Conservation (phyloP, 2,797 vertebrate species). For the Sebastes jordani region DNA sequence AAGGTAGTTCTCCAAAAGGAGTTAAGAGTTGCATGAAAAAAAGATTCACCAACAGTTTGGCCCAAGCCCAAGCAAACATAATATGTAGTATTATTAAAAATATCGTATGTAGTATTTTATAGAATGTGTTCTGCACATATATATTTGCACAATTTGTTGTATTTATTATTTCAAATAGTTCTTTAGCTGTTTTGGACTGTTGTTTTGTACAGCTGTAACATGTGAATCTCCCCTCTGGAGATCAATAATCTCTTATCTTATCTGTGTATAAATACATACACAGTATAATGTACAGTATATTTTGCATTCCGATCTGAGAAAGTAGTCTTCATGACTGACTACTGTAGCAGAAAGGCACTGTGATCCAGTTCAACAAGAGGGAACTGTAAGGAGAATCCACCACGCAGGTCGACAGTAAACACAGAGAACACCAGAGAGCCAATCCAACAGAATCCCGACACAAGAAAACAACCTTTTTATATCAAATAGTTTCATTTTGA, state of each 20-base stretch:
- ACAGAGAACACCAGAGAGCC: constrained; percentile 66
- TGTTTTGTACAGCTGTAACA: not conserved
- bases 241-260: not conserved
- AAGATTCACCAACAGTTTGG: constrained; percentile 27
- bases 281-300: not conserved
- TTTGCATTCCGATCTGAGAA: not conserved
- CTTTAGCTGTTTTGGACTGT: not conserved
- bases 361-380: constrained; percentile 48
- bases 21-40: constrained; percentile 27
- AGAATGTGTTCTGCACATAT: not conserved
- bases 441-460: constrained; percentile 72
- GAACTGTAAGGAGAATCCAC: constrained; percentile 69
- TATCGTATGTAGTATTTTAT: not conserved
- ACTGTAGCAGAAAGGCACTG: constrained; percentile 17
- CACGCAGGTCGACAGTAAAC: constrained; percentile 62
- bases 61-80: not conserved
- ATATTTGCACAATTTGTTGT: not conserved
- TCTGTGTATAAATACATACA: not conserved
- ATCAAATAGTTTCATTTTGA: constrained; percentile 22
- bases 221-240: not conserved
- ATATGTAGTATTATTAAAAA: not conserved
- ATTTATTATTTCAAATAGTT: not conserved
- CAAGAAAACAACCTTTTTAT: constrained; percentile 53
- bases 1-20: constrained; percentile 1
- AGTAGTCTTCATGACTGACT: not conserved